These are phyloP conservation scores for Polydesmus complanatus DNA, from an alignment of 2,888 invertebrate genomes.

Conservation along the genomic window DNA sequence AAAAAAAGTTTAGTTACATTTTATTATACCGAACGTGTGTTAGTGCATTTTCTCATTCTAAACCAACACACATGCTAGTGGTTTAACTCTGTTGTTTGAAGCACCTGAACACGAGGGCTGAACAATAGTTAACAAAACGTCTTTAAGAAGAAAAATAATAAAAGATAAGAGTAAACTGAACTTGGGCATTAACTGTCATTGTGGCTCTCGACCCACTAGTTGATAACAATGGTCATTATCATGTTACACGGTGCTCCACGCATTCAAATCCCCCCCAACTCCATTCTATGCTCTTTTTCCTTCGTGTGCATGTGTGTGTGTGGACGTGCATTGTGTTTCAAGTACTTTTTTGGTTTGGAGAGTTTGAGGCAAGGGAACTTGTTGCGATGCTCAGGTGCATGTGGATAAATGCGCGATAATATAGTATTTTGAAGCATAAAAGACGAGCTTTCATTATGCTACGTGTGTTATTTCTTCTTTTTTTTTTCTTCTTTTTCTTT, in stretches of 20 bases:
- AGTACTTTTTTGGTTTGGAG: neutral
- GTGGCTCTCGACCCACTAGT: neutral
- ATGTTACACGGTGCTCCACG: neutral
- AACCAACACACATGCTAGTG: too few relatives aligned
- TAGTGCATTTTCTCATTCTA: too few relatives aligned
- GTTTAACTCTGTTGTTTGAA: too few relatives aligned
- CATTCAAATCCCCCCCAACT: neutral
- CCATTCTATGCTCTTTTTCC: neutral
- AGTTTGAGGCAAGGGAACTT: neutral
- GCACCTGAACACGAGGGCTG: too few relatives aligned
- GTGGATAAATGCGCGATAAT: neutral
- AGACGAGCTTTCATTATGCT: neutral
- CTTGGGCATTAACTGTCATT: neutral
- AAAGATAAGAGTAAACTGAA: neutral
- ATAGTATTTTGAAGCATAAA: neutral
- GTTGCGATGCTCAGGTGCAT: neutral
- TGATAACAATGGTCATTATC: neutral
- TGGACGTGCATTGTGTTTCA: neutral
- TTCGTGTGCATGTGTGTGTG: neutral
- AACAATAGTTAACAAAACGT: neutral
- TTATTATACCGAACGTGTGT: too few relatives aligned
- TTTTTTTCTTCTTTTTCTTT: too few relatives aligned
- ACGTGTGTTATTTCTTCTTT: neutral
- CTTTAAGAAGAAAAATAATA: neutral
- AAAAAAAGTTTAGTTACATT: too few relatives aligned